Evolutionary conservation across 2,113 vertebrate species (phyloP).

Genomic region (Vidua chalybeata): DNA sequence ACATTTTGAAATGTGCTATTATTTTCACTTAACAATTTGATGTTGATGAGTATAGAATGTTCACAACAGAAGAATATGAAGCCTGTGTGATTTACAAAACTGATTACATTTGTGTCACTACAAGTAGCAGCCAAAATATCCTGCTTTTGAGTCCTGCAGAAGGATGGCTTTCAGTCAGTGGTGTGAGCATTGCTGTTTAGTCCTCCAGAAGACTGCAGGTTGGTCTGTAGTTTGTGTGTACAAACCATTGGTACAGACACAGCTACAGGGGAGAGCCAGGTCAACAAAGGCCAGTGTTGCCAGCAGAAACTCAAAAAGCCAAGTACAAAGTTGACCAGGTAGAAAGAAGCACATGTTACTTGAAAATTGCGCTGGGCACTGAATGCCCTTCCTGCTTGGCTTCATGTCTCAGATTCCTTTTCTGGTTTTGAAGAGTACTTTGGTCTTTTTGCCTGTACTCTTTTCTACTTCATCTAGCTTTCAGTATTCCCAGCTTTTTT

Average conservation of each 20-base stretch:
- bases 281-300: not conserved
- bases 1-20: not conserved
- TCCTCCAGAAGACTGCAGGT: not conserved
- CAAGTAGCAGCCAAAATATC: not conserved
- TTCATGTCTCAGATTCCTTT: not conserved
- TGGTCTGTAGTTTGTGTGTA: not conserved
- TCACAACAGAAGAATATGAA: not conserved
- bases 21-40: not conserved
- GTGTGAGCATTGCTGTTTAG: not conserved
- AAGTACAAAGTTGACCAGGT: not conserved
- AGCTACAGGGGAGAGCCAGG: not conserved
- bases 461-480: not conserved
- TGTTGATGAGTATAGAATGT: not conserved
- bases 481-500: not conserved
- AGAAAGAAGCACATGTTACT: not conserved
- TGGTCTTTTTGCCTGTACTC: not conserved
- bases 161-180: not conserved
- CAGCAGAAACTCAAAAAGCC: not conserved
- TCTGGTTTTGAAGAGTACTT: not conserved
- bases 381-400: not conserved
- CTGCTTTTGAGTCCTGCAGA: not conserved
- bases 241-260: not conserved
- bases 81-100: accelerated
- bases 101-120: not conserved
- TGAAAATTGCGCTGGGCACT: not conserved